A percentile compares a stretch with the other conserved stretches of the same genome.
phyloP scores from a whole-genome alignment of 2,888 invertebrate species.

The Meandrusa payeni region DNA sequence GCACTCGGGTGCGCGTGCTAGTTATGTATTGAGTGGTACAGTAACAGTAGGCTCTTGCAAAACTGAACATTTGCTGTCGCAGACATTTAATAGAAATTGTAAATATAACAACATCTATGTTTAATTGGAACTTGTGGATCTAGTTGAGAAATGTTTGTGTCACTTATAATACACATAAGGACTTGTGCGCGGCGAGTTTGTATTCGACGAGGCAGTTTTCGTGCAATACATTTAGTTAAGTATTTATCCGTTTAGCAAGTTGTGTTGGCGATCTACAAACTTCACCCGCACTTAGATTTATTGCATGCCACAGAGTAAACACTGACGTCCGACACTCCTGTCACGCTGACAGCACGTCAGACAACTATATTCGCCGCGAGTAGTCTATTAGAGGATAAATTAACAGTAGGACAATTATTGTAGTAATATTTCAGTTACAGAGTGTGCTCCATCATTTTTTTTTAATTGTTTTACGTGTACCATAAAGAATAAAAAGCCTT shows the following conservation, averaged over 20 bases:
- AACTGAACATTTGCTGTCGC: neutral
- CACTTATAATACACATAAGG: slow-evolving; percentile 1
- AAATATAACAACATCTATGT: slow-evolving; percentile 51
- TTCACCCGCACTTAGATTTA: slow-evolving; percentile 36
- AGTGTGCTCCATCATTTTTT: too few relatives aligned
- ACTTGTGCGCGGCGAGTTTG: neutral
- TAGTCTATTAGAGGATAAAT: too few relatives aligned
- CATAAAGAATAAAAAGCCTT: too few relatives aligned
- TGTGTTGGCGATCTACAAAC: slow-evolving; percentile 69
- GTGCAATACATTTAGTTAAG: slow-evolving; percentile 79
- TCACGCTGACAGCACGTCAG: too few relatives aligned
- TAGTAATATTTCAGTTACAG: too few relatives aligned
- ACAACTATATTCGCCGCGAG: too few relatives aligned
- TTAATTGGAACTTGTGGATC: slow-evolving; percentile 54
- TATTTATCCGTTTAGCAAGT: slow-evolving; percentile 72
- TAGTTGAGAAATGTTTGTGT: slow-evolving; percentile 29
- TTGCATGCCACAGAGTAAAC: slow-evolving; percentile 16
- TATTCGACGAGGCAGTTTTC: slow-evolving; percentile 42
- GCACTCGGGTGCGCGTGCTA: too few relatives aligned
- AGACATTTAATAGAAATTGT: slow-evolving; percentile 39
- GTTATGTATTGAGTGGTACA: too few relatives aligned
- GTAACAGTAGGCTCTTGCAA: neutral
- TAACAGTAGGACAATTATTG: too few relatives aligned
- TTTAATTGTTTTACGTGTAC: too few relatives aligned
- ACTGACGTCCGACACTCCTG: too few relatives aligned